These are phyloP conservation scores for Actenoides lindsayi DNA, from an alignment of 2,113 vertebrate species.

Conservation along the genomic window DNA sequence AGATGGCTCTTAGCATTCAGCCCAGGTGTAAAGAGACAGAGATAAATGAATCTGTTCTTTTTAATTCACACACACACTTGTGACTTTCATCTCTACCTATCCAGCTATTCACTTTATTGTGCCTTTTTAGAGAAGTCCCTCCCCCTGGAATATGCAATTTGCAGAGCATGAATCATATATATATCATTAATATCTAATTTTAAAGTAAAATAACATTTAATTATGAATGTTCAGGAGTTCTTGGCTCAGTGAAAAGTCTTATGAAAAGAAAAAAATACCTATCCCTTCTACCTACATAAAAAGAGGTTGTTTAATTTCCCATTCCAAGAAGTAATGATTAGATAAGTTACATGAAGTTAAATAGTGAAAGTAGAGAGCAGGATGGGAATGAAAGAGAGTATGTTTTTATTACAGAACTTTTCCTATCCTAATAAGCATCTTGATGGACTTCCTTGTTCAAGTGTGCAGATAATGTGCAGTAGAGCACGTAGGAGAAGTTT, in stretches of 20 bases:
- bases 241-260: not conserved
- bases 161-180: not conserved
- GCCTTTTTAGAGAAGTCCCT: slow-evolving; percentile 9
- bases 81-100: slow-evolving; percentile 67
- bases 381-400: not conserved
- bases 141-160: slow-evolving; percentile 17
- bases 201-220: slow-evolving; percentile 34
- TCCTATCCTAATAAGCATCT: not conserved
- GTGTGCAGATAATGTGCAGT: not conserved
- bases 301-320: not conserved
- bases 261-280: not conserved
- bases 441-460: not conserved
- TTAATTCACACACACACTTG: slow-evolving; percentile 42
- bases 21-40: slow-evolving; percentile 71
- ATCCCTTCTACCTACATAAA: not conserved
- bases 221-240: not conserved
- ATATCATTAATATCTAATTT: slow-evolving; percentile 2
- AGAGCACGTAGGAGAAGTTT: not conserved
- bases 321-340: not conserved
- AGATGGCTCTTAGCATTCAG: slow-evolving; percentile 70
- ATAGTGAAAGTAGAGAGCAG: not conserved
- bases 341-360: not conserved
- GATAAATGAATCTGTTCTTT: slow-evolving; percentile 70
- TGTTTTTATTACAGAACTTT: not conserved
- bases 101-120: not conserved